Conservation (phyloP, 2,113 vertebrate genomes). For the Trichechus manatus region DNA sequence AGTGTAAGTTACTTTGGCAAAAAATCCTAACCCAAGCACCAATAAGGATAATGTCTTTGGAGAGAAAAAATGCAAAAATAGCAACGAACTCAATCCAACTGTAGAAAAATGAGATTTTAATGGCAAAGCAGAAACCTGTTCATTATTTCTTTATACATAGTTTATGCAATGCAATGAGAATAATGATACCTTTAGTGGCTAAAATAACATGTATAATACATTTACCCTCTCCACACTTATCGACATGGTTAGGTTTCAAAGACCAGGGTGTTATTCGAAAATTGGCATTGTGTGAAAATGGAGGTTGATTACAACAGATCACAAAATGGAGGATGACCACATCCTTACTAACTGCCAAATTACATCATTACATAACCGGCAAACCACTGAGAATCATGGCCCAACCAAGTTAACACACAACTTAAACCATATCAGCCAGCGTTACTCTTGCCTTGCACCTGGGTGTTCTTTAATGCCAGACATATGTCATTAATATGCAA, state of each 20-base stretch:
- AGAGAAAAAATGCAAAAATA: neutral
- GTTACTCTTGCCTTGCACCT: too few species aligned
- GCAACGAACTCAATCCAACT: neutral
- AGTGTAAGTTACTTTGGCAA: neutral
- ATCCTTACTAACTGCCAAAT: too few species aligned
- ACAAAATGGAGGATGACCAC: too few species aligned
- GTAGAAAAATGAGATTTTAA: neutral
- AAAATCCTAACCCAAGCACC: neutral
- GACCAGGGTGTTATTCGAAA: neutral
- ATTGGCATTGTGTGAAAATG: neutral
- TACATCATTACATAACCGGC: too few species aligned
- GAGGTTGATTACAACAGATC: too few species aligned
- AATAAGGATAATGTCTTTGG: neutral
- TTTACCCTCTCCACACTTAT: neutral
- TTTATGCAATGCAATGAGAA: neutral
- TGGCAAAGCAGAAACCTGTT: neutral
- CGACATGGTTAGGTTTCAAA: too few species aligned
- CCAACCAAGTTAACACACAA: too few species aligned
- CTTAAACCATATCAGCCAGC: too few species aligned
- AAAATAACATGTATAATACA: neutral
- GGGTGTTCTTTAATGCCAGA: too few species aligned
- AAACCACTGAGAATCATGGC: too few species aligned
- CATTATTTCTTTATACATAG: neutral
- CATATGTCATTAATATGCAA: too few species aligned
- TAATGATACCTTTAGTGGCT: neutral